Base-by-base conservation (phyloP, 2,888 invertebrate species). In the Phengaris arion region DNA sequence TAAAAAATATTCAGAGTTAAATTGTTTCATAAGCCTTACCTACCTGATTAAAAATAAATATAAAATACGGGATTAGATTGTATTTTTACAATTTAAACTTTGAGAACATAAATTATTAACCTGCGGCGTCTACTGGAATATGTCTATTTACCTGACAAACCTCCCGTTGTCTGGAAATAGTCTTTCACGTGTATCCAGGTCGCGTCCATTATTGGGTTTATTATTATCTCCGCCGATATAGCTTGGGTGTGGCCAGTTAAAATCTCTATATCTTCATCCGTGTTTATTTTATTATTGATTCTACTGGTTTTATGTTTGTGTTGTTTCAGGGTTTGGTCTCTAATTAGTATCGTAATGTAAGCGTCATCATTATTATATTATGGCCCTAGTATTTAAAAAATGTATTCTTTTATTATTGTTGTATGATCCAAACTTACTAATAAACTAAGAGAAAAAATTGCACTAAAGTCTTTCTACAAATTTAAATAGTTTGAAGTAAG, bases 141-240 rank as follows among this genome's bases (percentile, higher is more conserved):
- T 12, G 64, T 64, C 64, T 64, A 35, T 64, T 64, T 64, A 64
- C 64, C 64, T 64, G 64, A 64, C 64, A 64, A 35, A 64, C 64
- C 64, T 86, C 83, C 85, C 80, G 83, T 84, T 83, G 85, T 86
- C 86, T 89, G 86, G 84, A 90, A 91, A 91, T 91, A 90, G 88
- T 86, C 84, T 83, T 87, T 85, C 87, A 87, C 87, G 86, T 89
- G 88, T 85, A 92, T 92, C 88, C 89, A 84, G 92, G 92, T 91
- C 92, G 89, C 83, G 86, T 86, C 85, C 85, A 84, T 80, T 82
- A 84, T 80, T 82, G 84, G 84, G 84, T 87, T 86, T 90, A 89
- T 89, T 90, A 89, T 89, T 90, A 90, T 91, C 86, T 87, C 85
- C 84, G 84, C 82, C 83, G 86, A 87, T 87, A 85, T 72, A 70